Evolutionary conservation across 30 jellyfish, hydroid and myxozoan species (phyloP).

Genomic region (Phacellophora camtschatica): DNA sequence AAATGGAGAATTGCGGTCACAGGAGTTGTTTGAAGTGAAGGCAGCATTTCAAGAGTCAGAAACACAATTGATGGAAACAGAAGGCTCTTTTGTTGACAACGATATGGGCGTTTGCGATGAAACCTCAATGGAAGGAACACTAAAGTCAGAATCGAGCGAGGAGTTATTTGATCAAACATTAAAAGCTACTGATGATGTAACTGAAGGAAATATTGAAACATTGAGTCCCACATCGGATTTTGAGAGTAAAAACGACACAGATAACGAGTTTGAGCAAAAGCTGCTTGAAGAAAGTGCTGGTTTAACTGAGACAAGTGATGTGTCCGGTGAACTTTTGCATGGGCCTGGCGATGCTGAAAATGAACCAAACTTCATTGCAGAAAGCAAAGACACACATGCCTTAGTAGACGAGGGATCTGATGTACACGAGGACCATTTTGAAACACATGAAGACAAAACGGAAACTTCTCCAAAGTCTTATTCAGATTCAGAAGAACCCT

Average conservation of each 20-base stretch:
- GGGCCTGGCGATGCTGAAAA: neutral
- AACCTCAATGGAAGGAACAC: too few species aligned
- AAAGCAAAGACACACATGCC: neutral
- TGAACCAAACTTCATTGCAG: neutral
- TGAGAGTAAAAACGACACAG: neutral
- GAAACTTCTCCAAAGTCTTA: neutral
- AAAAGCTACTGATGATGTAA: neutral
- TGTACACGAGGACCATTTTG: neutral
- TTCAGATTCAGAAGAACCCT: neutral
- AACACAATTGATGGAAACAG: too few species aligned
- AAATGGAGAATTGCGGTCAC: too few species aligned
- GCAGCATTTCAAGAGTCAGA: too few species aligned
- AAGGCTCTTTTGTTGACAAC: too few species aligned
- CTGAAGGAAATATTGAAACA: neutral
- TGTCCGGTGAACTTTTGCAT: too few species aligned
- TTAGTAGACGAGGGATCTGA: neutral
- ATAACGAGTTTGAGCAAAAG: neutral
- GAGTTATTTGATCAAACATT: neutral
- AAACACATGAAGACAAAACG: neutral
- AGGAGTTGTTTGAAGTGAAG: too few species aligned
- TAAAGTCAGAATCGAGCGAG: neutral
- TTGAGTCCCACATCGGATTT: neutral
- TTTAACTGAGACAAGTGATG: neutral
- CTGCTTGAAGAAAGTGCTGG: neutral
- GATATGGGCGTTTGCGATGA: too few species aligned